A percentile compares a stretch with the other conserved stretches of the same genome.
phyloP scores from a whole-genome alignment of 2,113 vertebrate species.

The Oryzias melastigma region DNA sequence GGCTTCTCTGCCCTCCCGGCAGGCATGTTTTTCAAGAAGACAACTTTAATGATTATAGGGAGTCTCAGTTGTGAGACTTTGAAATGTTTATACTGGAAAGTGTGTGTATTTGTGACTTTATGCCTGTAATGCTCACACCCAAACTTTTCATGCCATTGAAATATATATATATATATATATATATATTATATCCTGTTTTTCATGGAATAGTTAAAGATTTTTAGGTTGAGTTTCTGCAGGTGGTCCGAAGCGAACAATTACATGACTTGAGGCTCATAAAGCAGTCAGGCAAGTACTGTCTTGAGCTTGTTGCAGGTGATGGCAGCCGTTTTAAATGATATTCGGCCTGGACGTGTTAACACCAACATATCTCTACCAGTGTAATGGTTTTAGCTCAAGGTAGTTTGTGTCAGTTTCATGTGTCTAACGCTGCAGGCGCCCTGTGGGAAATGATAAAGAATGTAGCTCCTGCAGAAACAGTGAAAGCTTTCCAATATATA shows the following conservation, averaged over 20 bases:
- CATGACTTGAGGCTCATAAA: slow-evolving; percentile 33
- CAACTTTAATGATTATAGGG: slow-evolving; percentile 73
- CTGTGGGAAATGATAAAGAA: background rate
- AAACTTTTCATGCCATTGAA: background rate
- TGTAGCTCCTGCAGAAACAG: slow-evolving; percentile 16
- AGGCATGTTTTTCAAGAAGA: slow-evolving; percentile 72
- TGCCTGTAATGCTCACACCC: background rate
- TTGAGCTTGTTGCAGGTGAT: slow-evolving; percentile 48
- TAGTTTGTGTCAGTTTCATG: slow-evolving; percentile 6
- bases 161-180: background rate
- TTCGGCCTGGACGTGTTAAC: slow-evolving; percentile 51
- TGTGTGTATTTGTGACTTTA: slow-evolving; percentile 17
- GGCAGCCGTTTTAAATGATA: slow-evolving; percentile 50
- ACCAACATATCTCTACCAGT: slow-evolving; percentile 41
- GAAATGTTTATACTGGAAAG: slow-evolving; percentile 12
- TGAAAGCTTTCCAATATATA: background rate
- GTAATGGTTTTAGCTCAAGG: slow-evolving; percentile 20
- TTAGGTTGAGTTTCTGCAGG: slow-evolving; percentile 11
- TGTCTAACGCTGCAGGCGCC: background rate
- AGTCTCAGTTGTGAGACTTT: slow-evolving; percentile 37
- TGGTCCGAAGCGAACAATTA: slow-evolving; percentile 21
- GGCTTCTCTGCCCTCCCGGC: slow-evolving; percentile 57
- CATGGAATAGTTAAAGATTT: background rate
- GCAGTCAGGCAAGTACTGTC: slow-evolving; percentile 54
- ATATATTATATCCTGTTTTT: background rate